A percentile compares a stretch with the other conserved stretches of the same genome.
Evolutionary conservation across 2,113 vertebrate species (phyloP).

Genomic region (Plecotus auritus): DNA sequence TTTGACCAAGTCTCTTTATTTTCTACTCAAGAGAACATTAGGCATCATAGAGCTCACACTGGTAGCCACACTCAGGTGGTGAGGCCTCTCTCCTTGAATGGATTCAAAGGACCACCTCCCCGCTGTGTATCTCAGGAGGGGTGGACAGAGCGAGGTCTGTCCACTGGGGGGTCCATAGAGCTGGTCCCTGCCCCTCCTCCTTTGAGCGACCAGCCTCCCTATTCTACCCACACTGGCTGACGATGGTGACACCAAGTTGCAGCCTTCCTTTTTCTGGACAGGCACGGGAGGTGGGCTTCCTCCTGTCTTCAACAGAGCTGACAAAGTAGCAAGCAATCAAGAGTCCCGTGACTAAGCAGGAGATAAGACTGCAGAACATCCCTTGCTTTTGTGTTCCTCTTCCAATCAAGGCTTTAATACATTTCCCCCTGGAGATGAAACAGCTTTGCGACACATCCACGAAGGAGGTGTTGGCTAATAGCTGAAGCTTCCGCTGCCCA

Average conservation of each 20-base stretch:
- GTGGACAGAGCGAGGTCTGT: no score
- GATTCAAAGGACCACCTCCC: not conserved
- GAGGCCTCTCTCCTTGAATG: not conserved
- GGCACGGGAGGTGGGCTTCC: not conserved
- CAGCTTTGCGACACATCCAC: not conserved
- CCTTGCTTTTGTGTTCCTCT: not conserved
- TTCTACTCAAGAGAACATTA: not conserved
- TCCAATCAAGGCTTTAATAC: not conserved
- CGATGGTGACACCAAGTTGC: not conserved
- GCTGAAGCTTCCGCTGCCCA: not conserved
- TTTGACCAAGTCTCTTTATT: not conserved
- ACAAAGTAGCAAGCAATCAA: not conserved
- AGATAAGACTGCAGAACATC: not conserved
- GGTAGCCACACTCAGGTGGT: not conserved
- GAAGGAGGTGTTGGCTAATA: not conserved
- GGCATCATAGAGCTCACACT: not conserved
- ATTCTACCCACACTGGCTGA: not conserved
- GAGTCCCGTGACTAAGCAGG: not conserved
- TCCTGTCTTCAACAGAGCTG: not conserved
- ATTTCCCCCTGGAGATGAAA: not conserved
- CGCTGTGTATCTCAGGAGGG: not conserved
- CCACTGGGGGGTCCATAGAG: not conserved
- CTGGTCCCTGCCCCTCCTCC: not conserved
- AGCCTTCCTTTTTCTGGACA: not conserved
- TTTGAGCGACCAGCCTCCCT: not conserved